Conservation (phyloP, 2,888 invertebrate genomes). For the Lasioglossum marginatum region DNA sequence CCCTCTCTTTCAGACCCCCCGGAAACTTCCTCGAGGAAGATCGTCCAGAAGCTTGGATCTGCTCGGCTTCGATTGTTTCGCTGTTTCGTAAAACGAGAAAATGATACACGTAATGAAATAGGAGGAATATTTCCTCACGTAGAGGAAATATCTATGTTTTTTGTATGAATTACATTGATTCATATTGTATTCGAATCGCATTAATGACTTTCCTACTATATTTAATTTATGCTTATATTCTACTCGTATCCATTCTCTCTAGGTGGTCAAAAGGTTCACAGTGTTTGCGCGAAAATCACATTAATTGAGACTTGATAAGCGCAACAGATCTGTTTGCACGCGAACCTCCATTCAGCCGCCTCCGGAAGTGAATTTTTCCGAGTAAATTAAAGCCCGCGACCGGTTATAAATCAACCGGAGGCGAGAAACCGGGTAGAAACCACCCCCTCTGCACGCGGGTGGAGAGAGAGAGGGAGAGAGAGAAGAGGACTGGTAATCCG, state of each 20-base stretch:
- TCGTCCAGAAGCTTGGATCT: background rate
- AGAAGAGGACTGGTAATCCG: conserved; percentile 6
- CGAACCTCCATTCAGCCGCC: background rate
- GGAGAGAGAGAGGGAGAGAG: background rate
- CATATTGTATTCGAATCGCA: background rate
- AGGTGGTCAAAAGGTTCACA: background rate
- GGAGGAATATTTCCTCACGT: too few relatives aligned
- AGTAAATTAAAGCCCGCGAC: conserved; percentile 20
- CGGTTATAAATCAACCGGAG: background rate
- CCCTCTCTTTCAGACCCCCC: background rate
- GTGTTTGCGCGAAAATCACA: background rate
- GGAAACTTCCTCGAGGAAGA: background rate
- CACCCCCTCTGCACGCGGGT: background rate
- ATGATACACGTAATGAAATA: too few relatives aligned
- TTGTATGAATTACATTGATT: background rate
- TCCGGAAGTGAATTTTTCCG: background rate
- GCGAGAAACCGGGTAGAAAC: background rate
- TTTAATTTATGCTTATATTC: background rate
- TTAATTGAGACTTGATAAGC: conserved; percentile 18
- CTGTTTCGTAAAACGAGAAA: background rate
- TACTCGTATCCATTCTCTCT: background rate
- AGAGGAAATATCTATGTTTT: too few relatives aligned
- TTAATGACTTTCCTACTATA: background rate
- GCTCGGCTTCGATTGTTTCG: too few relatives aligned
- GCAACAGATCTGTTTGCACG: conserved; percentile 11